A percentile compares a stretch with the other conserved stretches of the same genome.
phyloP scores from a whole-genome alignment of 1,140 invertebrate genomes.

The Acromyrmex echinatior region DNA sequence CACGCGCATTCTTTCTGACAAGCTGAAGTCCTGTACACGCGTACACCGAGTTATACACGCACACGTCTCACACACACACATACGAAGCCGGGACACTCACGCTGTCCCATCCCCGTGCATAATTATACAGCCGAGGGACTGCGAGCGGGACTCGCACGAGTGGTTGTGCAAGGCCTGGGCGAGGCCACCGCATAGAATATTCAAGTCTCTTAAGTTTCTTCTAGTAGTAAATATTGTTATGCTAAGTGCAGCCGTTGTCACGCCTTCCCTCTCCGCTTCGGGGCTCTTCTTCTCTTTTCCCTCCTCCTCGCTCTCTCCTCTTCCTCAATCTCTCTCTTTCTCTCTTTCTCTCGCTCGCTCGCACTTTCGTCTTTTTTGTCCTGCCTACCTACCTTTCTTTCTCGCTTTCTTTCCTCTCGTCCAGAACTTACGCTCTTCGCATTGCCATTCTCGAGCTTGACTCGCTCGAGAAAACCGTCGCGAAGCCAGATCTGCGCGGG shows the following conservation, averaged over 20 bases:
- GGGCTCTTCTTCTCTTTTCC: conserved; percentile 31
- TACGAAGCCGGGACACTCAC: neutral
- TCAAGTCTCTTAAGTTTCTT: conserved; percentile 75
- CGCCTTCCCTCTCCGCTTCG: conserved; percentile 65
- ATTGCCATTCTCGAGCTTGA: conserved; percentile 12
- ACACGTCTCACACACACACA: neutral
- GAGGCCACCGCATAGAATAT: conserved; percentile 75
- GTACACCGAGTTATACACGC: neutral
- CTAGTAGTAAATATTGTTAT: conserved; percentile 81
- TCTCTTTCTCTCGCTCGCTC: neutral
- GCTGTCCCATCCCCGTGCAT: conserved; percentile 69
- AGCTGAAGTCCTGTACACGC: conserved; percentile 10
- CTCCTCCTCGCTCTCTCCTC: neutral
- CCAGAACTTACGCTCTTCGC: conserved; percentile 30
- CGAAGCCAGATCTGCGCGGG: neutral
- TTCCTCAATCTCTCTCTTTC: neutral
- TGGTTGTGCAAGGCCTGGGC: conserved; percentile 70
- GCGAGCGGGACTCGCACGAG: conserved; percentile 15
- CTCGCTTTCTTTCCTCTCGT: conserved; percentile 24
- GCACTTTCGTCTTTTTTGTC: neutral
- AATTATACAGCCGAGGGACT: conserved; percentile 68
- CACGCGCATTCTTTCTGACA: conserved; percentile 49
- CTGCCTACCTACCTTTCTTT: conserved; percentile 22
- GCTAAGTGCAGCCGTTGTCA: conserved; percentile 78
- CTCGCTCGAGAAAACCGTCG: conserved; percentile 41